A percentile compares a stretch with the other conserved stretches of the same genome.
phyloP scores from a whole-genome alignment of 1,140 invertebrate genomes.

The Aphis gossypii region DNA sequence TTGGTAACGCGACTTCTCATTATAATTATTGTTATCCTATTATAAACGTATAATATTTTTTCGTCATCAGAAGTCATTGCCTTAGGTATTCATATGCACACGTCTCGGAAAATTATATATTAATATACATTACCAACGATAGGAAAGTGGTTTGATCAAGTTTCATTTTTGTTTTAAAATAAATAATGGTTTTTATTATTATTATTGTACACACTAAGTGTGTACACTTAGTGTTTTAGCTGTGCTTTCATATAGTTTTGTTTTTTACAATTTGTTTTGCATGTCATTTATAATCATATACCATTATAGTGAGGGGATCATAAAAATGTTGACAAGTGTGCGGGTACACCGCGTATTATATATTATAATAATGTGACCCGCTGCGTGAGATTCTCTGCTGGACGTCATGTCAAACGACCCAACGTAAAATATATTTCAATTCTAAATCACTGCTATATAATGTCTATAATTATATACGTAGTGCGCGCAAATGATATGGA shows the following conservation, averaged over 20 bases:
- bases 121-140: too few relatives aligned
- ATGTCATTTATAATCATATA: neutral
- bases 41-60: too few relatives aligned
- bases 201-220: neutral
- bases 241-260: neutral
- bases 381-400: neutral
- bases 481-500: neutral
- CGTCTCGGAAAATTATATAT: too few relatives aligned
- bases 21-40: too few relatives aligned
- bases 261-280: neutral
- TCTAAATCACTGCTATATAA: neutral
- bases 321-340: constrained; percentile 9
- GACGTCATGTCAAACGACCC: neutral
- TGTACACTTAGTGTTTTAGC: neutral
- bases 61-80: too few relatives aligned
- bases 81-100: too few relatives aligned
- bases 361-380: neutral
- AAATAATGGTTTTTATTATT: neutral
- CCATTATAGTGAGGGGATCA: neutral
- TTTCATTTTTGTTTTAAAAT: too few relatives aligned
- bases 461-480: neutral
- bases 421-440: neutral
- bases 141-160: too few relatives aligned
- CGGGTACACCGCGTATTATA: neutral
- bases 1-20: too few relatives aligned